Evolutionary conservation across 2,797 vertebrate species (phyloP), one percentile per base, ranked within the genome.

Genomic region (Lacerta agilis): DNA sequence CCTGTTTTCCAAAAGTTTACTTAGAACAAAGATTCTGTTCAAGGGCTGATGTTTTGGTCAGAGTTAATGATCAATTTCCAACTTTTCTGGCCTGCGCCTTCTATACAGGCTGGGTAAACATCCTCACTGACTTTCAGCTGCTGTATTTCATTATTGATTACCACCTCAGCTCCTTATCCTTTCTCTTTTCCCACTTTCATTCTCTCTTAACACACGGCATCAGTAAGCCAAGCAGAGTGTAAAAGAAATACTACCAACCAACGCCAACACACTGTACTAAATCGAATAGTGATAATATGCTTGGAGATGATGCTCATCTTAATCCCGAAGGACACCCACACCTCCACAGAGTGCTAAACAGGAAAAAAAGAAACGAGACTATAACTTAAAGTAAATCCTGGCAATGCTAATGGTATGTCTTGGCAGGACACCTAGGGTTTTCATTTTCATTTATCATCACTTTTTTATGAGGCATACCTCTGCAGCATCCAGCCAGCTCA

Each of bases 151-250:
- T 69, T 84, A 89, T 49, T 79, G 43, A 90, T 36, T 36, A 69
- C 41, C 75, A 73, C 3, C 1, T 10, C 36, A 38, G 29, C 1
- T 10, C 29, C 2, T 27, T 79, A 49, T 9, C 36, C 78, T 75
- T 85, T 23, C 33, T 0, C 0, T n/a, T 0, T 85, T 55, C 80
- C 27, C 67, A 61, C 79, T 4, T 0, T 87, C 0, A 49, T 1
- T 85, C 0, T 78, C 25, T 36, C 41, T 77, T n/a, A n/a, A 0
- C 55, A 80, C 17, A 33, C 58, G 85, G 69, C 80, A 86, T 85
- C 72, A 88, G 2, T n/a, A 93, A 92, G 15, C 17, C 29, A 92
- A 82, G 43, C 85, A 41, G 25, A 92, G 78, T 76, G 76, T 15
- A 83, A 84, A 90, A 15, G 25, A 90, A 89, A 89, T 27, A 69